Evolutionary conservation across 92 coral and sea anemone genomes (phyloP).

Genomic region (Galaxea fascicularis): DNA sequence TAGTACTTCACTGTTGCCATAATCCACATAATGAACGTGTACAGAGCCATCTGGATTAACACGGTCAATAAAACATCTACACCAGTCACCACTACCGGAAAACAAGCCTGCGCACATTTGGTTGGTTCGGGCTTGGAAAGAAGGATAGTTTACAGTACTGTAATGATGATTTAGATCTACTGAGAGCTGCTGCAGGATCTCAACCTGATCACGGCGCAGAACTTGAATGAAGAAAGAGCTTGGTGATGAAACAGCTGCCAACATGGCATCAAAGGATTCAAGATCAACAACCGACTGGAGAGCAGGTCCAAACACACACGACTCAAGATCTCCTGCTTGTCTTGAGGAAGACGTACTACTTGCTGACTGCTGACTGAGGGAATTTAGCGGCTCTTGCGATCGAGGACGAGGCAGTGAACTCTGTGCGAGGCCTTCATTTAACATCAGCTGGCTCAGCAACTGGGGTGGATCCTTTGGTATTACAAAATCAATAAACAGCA

Average conservation of each 20-base stretch:
- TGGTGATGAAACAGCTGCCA: slow-evolving; percentile 71
- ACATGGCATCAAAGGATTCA: slow-evolving; percentile 66
- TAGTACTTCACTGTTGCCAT: slow-evolving; percentile 74
- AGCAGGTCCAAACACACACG: slow-evolving; percentile 54
- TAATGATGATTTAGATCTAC: slow-evolving; percentile 49
- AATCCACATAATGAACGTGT: slow-evolving; percentile 78
- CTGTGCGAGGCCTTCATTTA: slow-evolving; percentile 27
- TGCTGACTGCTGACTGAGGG: not conserved
- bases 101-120: slow-evolving; percentile 69
- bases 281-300: slow-evolving; percentile 25
- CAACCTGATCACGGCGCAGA: slow-evolving; percentile 38
- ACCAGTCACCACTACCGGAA: slow-evolving; percentile 71
- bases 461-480: slow-evolving; percentile 45
- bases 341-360: not conserved
- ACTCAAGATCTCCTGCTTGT: not conserved
- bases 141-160: slow-evolving; percentile 42
- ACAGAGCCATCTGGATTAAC: slow-evolving; percentile 54
- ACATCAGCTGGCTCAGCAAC: slow-evolving; percentile 31
- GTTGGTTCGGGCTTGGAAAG: slow-evolving; percentile 60
- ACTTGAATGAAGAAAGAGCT: slow-evolving; percentile 74
- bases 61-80: slow-evolving; percentile 70
- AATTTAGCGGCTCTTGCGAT: not conserved
- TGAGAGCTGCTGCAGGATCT: slow-evolving; percentile 32
- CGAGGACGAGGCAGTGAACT: not conserved
- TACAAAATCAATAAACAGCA: slow-evolving; percentile 61